A percentile compares a stretch with the other conserved stretches of the same genome.
phyloP scores from a whole-genome alignment of 2,888 invertebrate genomes.

The Zygaena filipendulae region DNA sequence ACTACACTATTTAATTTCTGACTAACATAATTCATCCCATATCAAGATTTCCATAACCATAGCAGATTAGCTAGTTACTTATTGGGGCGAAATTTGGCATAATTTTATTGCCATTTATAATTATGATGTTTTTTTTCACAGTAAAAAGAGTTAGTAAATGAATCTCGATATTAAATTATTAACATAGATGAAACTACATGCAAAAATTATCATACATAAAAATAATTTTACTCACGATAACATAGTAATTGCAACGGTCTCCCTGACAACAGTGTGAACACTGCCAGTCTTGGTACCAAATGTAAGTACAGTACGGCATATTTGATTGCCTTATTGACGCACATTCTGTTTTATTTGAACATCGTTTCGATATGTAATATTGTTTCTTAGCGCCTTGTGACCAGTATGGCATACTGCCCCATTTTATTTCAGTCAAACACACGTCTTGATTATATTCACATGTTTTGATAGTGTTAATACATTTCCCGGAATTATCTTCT shows the following conservation, averaged over 20 bases:
- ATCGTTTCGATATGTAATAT: constrained; percentile 91
- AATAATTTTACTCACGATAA: constrained; percentile 94
- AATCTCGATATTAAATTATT: no score
- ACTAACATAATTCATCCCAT: no score
- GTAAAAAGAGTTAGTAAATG: no score
- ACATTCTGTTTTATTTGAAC: constrained; percentile 85
- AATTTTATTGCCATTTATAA: no score
- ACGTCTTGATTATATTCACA: constrained; percentile 90
- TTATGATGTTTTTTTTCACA: no score
- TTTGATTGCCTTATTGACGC: constrained; percentile 74
- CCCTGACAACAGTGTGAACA: constrained; percentile 97
- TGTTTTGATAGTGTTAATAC: constrained; percentile 89
- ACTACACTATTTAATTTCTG: no score
- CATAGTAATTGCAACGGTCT: constrained; percentile 94
- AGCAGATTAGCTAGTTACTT: no score
- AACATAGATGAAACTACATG: no score
- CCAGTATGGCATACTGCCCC: constrained; percentile 98
- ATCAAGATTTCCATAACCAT: no score
- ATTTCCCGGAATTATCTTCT: constrained; percentile 92
- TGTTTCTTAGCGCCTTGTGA: constrained; percentile 92
- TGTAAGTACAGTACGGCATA: constrained; percentile 86
- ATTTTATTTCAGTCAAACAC: constrained; percentile 89
- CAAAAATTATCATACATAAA: no score
- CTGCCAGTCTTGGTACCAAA: constrained; percentile 97
- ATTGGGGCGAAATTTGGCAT: no score